Conservation (phyloP, 2,113 vertebrate species). For the Zapus hudsonius region DNA sequence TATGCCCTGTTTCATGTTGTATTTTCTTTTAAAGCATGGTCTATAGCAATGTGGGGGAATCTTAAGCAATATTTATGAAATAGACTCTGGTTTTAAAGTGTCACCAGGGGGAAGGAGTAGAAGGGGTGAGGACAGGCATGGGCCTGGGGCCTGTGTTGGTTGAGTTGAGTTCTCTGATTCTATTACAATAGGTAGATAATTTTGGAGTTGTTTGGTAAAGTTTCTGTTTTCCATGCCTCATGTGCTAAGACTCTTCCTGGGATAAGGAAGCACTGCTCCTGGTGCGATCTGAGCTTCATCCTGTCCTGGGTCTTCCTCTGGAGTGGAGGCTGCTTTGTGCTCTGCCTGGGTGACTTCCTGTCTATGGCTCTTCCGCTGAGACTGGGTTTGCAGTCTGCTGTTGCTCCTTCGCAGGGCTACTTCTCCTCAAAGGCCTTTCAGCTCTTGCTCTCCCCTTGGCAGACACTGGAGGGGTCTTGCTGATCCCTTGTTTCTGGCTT, state of each 20-base stretch:
- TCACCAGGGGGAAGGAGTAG: neutral
- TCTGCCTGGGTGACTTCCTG: neutral
- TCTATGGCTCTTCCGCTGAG: neutral
- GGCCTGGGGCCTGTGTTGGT: neutral
- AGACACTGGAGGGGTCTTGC: neutral
- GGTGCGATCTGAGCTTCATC: neutral
- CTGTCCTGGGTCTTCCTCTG: neutral
- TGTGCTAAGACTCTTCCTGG: neutral
- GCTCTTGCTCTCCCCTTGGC: neutral
- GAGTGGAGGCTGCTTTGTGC: neutral
- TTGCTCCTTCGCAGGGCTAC: neutral
- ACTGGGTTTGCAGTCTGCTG: accelerated
- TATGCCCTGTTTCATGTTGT: neutral
- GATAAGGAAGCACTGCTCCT: neutral
- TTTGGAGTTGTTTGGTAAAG: neutral
- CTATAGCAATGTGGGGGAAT: neutral
- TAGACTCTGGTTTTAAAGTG: neutral
- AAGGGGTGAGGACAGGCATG: neutral
- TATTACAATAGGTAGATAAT: neutral
- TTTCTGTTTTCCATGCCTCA: neutral
- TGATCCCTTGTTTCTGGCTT: neutral
- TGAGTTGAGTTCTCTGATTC: neutral
- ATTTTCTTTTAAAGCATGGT: neutral
- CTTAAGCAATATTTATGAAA: neutral
- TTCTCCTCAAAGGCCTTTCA: neutral